Evolutionary conservation across 2,888 invertebrate species (phyloP).

Genomic region (Polydrusus pterygomalis): DNA sequence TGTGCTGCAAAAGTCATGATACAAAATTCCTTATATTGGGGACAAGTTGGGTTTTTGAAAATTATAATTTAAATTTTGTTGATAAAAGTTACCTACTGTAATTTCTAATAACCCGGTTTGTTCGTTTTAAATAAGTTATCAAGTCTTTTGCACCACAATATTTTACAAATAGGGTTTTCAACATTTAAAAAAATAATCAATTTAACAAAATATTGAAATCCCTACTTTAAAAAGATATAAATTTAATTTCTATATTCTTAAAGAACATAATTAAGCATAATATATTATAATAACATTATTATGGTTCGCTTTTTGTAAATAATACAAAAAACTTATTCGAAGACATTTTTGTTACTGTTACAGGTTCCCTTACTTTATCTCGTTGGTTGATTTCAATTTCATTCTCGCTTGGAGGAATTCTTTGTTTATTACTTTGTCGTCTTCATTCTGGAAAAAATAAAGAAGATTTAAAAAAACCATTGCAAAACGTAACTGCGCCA

Average conservation of each 20-base stretch:
- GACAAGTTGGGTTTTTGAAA: too few relatives aligned
- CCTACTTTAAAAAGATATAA: neutral
- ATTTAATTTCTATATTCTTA: neutral
- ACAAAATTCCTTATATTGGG: neutral
- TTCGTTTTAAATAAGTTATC: neutral
- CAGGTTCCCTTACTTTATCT: slow-evolving; percentile 44
- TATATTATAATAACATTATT: neutral
- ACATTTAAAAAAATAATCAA: neutral
- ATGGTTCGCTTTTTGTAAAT: slow-evolving; percentile 22
- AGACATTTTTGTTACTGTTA: slow-evolving; percentile 19
- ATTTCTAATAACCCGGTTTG: too few relatives aligned
- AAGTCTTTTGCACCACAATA: neutral
- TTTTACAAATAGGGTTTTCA: slow-evolving; percentile 1
- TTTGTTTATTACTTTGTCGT: slow-evolving; percentile 74
- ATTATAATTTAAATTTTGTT: too few relatives aligned
- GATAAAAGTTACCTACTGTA: too few relatives aligned
- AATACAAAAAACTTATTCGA: slow-evolving; percentile 35
- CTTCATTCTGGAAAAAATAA: slow-evolving; percentile 68
- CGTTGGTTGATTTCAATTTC: slow-evolving; percentile 74
- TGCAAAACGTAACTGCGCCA: too few relatives aligned
- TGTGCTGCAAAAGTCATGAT: neutral
- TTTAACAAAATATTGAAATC: neutral
- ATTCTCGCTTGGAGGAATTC: slow-evolving; percentile 80
- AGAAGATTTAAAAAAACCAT: neutral
- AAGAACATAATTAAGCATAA: slow-evolving; percentile 12